Evolutionary conservation across 2,888 invertebrate genomes (phyloP).

Genomic region (Ptilodon capucinus): DNA sequence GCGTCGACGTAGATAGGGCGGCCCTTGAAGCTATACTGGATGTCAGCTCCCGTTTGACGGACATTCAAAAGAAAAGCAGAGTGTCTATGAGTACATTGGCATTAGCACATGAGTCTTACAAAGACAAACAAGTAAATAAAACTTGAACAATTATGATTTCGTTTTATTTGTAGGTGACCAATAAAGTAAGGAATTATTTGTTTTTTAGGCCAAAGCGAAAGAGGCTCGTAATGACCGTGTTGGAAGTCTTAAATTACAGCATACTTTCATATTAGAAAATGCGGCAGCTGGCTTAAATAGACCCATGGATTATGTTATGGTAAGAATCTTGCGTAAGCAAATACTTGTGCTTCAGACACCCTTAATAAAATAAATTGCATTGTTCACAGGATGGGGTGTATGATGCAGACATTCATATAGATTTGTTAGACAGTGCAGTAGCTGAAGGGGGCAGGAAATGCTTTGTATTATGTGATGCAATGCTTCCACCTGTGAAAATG

Average conservation of each 20-base stretch:
- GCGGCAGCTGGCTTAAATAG: conserved; percentile 82
- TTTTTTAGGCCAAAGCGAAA: conserved; percentile 82
- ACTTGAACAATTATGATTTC: conserved; percentile 33
- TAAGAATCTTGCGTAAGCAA: conserved; percentile 38
- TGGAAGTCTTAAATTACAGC: conserved; percentile 71
- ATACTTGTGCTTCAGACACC: not conserved
- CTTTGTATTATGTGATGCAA: conserved; percentile 86
- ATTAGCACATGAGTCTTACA: conserved; percentile 71
- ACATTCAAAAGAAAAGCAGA: conserved; percentile 67
- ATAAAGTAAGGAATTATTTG: conserved; percentile 9
- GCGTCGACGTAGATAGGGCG: conserved; percentile 62
- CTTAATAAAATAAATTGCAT: not conserved
- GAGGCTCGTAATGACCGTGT: conserved; percentile 80
- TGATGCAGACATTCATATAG: conserved; percentile 85
- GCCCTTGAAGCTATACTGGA: conserved; percentile 71
- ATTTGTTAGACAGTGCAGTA: conserved; percentile 84
- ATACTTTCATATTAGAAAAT: conserved; percentile 86
- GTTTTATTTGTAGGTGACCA: conserved; percentile 41
- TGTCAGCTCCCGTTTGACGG: conserved; percentile 61
- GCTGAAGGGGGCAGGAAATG: conserved; percentile 83
- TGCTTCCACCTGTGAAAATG: conserved; percentile 84
- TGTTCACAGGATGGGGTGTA: conserved; percentile 85
- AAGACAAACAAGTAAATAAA: conserved; percentile 78
- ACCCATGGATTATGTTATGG: conserved; percentile 81
- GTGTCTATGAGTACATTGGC: conserved; percentile 69